Conservation (phyloP, 2,113 vertebrate genomes). For the Vireo altiloquus region DNA sequence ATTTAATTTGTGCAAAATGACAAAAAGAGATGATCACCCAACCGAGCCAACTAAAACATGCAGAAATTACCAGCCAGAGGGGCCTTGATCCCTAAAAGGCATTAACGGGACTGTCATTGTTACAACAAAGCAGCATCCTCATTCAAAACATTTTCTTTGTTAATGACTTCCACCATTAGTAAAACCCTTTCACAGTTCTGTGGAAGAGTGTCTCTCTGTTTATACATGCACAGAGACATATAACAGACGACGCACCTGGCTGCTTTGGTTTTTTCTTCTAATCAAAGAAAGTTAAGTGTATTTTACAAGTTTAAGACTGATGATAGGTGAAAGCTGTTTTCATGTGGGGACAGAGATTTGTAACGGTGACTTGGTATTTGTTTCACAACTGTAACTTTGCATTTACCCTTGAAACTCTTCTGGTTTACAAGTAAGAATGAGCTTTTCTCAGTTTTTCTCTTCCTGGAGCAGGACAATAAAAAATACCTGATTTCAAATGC, state of each 20-base stretch:
- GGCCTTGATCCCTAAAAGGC: neutral
- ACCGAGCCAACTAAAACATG: neutral
- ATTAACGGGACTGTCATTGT: neutral
- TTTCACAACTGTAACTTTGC: neutral
- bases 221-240: accelerated
- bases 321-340: neutral
- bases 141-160: slow-evolving; percentile 38
- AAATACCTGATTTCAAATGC: neutral
- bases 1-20: neutral
- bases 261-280: neutral
- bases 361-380: neutral
- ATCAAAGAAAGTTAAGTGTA: neutral
- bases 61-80: neutral
- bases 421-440: neutral
- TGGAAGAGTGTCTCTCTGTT: neutral
- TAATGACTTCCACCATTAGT: neutral
- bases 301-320: neutral
- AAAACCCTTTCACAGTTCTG: neutral
- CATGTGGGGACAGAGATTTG: neutral
- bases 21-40: neutral
- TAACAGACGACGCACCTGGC: neutral
- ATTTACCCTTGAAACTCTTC: neutral
- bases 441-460: neutral
- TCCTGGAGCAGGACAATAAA: neutral
- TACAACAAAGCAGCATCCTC: slow-evolving; percentile 5